These are phyloP conservation scores for Pseudomyrmex pallidus DNA, from an alignment of 1,140 invertebrate species.

Conservation along the genomic window DNA sequence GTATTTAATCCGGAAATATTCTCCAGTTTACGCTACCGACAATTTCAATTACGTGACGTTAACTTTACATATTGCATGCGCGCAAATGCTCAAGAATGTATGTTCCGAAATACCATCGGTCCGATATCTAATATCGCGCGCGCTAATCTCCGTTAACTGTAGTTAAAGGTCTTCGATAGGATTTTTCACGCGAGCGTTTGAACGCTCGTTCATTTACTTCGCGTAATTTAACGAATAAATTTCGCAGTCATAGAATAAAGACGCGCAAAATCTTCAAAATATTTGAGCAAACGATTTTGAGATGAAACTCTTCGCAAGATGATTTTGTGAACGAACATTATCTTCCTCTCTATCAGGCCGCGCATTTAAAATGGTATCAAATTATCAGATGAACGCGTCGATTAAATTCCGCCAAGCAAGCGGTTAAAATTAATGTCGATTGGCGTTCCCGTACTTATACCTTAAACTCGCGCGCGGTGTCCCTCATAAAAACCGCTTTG, in stretches of 20 bases:
- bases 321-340: conserved; percentile 31
- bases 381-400: conserved; percentile 38
- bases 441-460: conserved; percentile 49
- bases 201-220: background rate
- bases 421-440: conserved; percentile 47
- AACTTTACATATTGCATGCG: conserved; percentile 45
- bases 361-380: conserved; percentile 42
- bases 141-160: conserved; percentile 7
- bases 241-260: no score
- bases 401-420: conserved; percentile 51
- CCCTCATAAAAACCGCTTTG: conserved; percentile 61
- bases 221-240: background rate
- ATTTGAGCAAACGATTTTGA: background rate
- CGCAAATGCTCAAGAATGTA: conserved; percentile 31
- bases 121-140: background rate
- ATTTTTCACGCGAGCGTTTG: conserved; percentile 8
- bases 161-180: background rate
- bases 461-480: conserved; percentile 53
- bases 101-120: conserved; percentile 11
- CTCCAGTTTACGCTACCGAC: conserved; percentile 42
- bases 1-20: conserved; percentile 44
- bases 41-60: conserved; percentile 54
- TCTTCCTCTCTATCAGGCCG: conserved; percentile 8
- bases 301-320: background rate
- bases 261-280: no score